Evolutionary conservation across 2,797 vertebrate species (phyloP), one percentile per base, ranked within the genome.

Genomic region (Adrianichthys oophorus): DNA sequence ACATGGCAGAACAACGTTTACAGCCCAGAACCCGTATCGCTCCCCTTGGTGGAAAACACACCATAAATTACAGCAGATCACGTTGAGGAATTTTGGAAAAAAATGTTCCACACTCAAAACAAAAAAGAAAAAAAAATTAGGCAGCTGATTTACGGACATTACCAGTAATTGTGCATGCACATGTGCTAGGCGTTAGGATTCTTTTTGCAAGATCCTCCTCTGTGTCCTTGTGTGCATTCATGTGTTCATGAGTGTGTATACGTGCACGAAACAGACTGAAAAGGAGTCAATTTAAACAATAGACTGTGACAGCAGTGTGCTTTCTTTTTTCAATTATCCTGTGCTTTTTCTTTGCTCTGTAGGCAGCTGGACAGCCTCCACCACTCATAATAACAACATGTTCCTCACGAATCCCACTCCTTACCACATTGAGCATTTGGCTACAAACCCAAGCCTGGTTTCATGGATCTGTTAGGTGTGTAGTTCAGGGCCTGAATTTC

Each of bases 1-100:
- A 88, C 85, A 89, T 82, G 79, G 84, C 78, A 80, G 78, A 83
- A 83, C 69, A 79, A 82, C 80, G 76, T 87, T 86, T 89, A 87
- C 82, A 76, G 84, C 80, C 82, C 79, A 87, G 86, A 88, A 85
- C 82, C 74, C 43, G 83, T 87, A 88, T 86, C 79, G 60, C 83
- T 89, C 85, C 87, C 85, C 72, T 82, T 45, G 76, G 86, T 86
- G 86, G 75, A 83, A 85, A 86, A 83, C 82, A 81, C 80, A 72
- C 77, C 56, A 67, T 89, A 89, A 87, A 89, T 89, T 85, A 85
- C 74, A 41, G 58, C 79, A 72, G 80, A 88, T 89, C 79, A 84
- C 82, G 80, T 85, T 84, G 82, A 78, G 85, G 84, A 83, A 86
- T 82, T 83, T 69, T 1, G 37, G 68, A 19, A 41, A 19, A 26